Evolutionary conservation across 2,888 invertebrate genomes (phyloP).

Genomic region (Eremobia ochroleuca): DNA sequence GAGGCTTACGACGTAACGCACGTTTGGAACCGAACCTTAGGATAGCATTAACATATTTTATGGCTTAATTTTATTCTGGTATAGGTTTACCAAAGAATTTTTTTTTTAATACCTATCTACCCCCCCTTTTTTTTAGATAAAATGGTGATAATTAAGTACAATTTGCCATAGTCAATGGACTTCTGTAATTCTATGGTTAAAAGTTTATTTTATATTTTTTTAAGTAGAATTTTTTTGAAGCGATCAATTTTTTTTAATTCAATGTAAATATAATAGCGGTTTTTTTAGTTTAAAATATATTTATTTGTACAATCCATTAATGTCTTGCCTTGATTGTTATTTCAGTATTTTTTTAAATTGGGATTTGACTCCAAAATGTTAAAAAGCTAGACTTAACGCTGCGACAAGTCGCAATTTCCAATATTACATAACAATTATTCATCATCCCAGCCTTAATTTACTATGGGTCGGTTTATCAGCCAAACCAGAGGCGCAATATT

Average conservation of each 20-base stretch:
- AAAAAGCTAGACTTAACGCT: conserved; percentile 32
- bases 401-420: conserved; percentile 39
- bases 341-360: conserved; percentile 46
- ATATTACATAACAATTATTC: not conserved
- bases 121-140: conserved; percentile 65
- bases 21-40: conserved; percentile 64
- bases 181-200: conserved; percentile 70
- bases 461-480: not conserved
- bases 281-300: conserved; percentile 62
- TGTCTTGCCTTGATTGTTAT: conserved; percentile 62
- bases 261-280: conserved; percentile 72
- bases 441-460: conserved; percentile 7
- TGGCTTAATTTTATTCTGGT: conserved; percentile 71
- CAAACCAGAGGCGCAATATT: not conserved
- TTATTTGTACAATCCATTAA: conserved; percentile 66
- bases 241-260: conserved; percentile 67
- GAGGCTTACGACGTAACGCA: conserved; percentile 51
- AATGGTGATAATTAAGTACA: conserved; percentile 84
- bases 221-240: conserved; percentile 73
- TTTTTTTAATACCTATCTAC: conserved; percentile 65
- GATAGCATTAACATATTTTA: conserved; percentile 56
- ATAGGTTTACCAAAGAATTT: conserved; percentile 79
- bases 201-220: conserved; percentile 73
- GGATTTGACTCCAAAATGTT: conserved; percentile 46
- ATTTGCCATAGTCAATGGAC: conserved; percentile 78